These are phyloP conservation scores for Elgonia sp. DNA, from an alignment of 2,888 invertebrate species.

Conservation along the genomic window DNA sequence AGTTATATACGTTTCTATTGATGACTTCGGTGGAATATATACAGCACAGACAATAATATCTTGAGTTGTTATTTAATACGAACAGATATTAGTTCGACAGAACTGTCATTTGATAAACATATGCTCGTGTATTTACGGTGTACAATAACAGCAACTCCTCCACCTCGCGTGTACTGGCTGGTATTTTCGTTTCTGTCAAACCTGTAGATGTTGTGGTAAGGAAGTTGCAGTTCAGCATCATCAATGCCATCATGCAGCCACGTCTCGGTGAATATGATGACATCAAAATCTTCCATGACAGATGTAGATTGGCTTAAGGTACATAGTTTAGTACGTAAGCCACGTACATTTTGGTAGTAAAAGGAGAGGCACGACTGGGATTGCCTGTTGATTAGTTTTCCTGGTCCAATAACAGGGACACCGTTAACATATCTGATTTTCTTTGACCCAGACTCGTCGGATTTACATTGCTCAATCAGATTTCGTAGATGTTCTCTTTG, in stretches of 20 bases:
- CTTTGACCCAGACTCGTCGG: too few species aligned
- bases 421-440: slow-evolving; percentile 13
- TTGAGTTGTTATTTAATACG: not conserved
- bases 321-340: not conserved
- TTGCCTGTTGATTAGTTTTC: slow-evolving; percentile 15
- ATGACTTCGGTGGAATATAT: not conserved
- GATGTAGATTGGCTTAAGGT: not conserved
- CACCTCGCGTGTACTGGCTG: slow-evolving; percentile 15
- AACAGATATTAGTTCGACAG: slow-evolving; percentile 13
- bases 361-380: not conserved
- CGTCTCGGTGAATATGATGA: slow-evolving; percentile 17
- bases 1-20: not conserved
- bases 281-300: not conserved
- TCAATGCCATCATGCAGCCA: not conserved
- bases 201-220: slow-evolving; percentile 11
- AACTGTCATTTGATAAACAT: not conserved
- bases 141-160: slow-evolving; percentile 18
- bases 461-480: too few species aligned
- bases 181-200: not conserved
- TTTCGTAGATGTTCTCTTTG: too few species aligned
- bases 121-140: not conserved
- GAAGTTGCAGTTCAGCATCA: not conserved
- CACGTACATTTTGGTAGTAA: slow-evolving; percentile 23
- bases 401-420: slow-evolving; percentile 4
- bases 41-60: not conserved